These are phyloP conservation scores for Cyprinodon tularosa DNA, from an alignment of 2,113 vertebrate species.

Conservation along the genomic window DNA sequence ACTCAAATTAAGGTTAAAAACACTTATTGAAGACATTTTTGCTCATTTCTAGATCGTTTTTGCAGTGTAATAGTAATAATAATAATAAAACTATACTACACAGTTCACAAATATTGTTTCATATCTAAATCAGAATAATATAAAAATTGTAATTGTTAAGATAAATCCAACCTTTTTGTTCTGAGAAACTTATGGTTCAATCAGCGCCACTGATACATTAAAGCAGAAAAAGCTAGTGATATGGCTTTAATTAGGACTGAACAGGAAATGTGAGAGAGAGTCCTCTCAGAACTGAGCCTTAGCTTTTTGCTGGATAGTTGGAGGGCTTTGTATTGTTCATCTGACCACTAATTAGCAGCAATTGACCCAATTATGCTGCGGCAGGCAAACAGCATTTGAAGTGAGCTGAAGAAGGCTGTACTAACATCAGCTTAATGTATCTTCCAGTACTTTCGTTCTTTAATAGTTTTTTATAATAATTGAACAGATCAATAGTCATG, in stretches of 20 bases:
- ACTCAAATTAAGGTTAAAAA: too few relatives aligned
- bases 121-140: neutral
- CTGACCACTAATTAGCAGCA: constrained; percentile 48
- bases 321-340: constrained; percentile 35
- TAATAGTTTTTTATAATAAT: too few relatives aligned
- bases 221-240: neutral
- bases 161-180: too few relatives aligned
- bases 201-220: neutral
- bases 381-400: neutral
- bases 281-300: neutral
- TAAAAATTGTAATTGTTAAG: too few relatives aligned
- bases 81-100: neutral
- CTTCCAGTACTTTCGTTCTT: neutral
- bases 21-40: too few relatives aligned
- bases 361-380: constrained; percentile 24
- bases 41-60: too few relatives aligned
- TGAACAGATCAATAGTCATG: too few relatives aligned
- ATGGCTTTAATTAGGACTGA: neutral
- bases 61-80: too few relatives aligned
- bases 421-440: neutral
- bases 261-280: neutral
- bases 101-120: too few relatives aligned
- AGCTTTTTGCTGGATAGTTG: constrained; percentile 46
- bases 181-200: neutral
- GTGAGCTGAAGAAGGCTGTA: neutral